Evolutionary conservation across 2,797 vertebrate species (phyloP), one percentile per base, ranked within the genome.

Genomic region (Staurois parvus): DNA sequence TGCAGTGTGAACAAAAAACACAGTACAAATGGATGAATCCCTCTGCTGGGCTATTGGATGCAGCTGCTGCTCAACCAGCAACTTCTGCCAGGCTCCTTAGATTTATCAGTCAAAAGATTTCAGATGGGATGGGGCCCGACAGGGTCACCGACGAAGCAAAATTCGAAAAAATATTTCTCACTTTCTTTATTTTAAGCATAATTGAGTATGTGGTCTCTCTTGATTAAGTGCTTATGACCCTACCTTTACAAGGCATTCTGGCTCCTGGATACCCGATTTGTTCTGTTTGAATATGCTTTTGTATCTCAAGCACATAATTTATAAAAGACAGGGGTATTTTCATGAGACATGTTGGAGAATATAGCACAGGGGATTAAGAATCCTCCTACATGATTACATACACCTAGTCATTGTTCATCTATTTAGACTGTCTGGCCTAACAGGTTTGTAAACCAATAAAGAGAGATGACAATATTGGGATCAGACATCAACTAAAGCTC

Each of bases 351-450:
- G 34, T 79, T 42, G 42, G 40, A 79, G 59, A 45, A 64, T 26
- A 79, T 17, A 79, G 76, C 76, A 42, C 62, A 79, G 30, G 42
- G 76, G 76, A 68, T 79, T 79, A 79, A 78, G 17, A 19, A 40
- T 67, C 34, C 76, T 67, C 34, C 76, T 67, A 79, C 62, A 24
- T 29, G 37, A 68, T 79, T 30, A 68, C 9, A 67, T 45, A 79
- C 76, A 79, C 28, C 76, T 79, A 40, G 62, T 79, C 62, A 79
- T 19, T 26, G 62, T 40, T 79, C 76, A 67, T 79, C 76, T 21
- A 66, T 45, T 78, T 78, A 19, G 62, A 24, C 21, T 21, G 62
- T 69, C 67, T 37, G 87, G 76, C 37, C 19, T 67, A 79, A 79
- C 76, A 67, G 76, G 76, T 79, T 79, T 64, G n/a, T 42, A 42